These are phyloP conservation scores for Arctopsyche grandis DNA, from an alignment of 1,140 invertebrate genomes.

Conservation along the genomic window DNA sequence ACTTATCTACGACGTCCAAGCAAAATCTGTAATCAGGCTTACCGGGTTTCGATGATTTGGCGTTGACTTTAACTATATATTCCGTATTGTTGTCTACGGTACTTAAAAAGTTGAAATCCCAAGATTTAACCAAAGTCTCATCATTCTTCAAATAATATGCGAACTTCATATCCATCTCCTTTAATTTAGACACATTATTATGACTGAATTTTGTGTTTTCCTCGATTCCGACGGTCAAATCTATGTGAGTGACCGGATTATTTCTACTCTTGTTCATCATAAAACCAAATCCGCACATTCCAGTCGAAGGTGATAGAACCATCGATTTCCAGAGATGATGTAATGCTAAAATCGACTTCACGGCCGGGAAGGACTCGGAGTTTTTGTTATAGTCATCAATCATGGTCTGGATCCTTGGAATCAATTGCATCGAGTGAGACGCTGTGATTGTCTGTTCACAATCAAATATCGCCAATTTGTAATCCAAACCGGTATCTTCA, in stretches of 20 bases:
- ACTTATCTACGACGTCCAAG: not conserved
- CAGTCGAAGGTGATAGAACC: not conserved
- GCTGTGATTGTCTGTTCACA: constrained; percentile 56
- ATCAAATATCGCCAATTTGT: constrained; percentile 55
- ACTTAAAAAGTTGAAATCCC: not conserved
- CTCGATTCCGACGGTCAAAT: too few relatives aligned
- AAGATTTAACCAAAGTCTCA: not conserved
- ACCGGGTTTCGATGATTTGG: not conserved
- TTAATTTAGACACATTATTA: too few relatives aligned
- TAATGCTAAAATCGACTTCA: not conserved
- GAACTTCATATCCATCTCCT: not conserved
- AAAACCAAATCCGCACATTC: not conserved
- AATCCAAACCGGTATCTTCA: constrained; percentile 58
- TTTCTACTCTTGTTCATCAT: not conserved
- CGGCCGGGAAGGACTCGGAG: too few relatives aligned
- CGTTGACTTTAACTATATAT: not conserved
- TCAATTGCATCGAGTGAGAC: not conserved
- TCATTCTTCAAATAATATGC: not conserved
- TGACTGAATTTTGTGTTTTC: too few relatives aligned
- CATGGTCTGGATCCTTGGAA: too few relatives aligned
- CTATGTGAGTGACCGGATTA: not conserved
- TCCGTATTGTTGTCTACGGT: not conserved
- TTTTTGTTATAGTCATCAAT: too few relatives aligned
- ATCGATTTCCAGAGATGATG: not conserved
- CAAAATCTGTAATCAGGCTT: not conserved